phyloP scores from a whole-genome alignment of 2,113 vertebrate species.

The Porphyrio hochstetteri region DNA sequence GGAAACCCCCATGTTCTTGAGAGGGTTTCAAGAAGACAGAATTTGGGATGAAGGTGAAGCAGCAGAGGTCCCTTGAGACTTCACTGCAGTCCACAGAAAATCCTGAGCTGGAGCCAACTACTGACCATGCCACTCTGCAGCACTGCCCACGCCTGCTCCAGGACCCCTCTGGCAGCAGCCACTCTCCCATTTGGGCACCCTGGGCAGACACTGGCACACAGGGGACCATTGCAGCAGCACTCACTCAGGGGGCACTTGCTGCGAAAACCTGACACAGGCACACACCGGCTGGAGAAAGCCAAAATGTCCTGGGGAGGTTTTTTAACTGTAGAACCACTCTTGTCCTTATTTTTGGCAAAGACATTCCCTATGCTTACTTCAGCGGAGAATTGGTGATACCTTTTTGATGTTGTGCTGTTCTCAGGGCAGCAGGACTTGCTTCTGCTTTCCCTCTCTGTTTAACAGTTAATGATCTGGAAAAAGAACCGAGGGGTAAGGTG shows the following conservation, averaged over 20 bases:
- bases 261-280: background rate
- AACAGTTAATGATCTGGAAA: slow-evolving; percentile 68
- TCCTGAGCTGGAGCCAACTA: background rate
- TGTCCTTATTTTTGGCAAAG: background rate
- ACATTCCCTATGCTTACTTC: accelerated
- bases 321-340: background rate
- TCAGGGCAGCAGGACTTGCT: background rate
- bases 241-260: background rate
- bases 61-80: background rate
- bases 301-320: background rate
- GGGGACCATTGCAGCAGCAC: accelerated
- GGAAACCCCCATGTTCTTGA: background rate
- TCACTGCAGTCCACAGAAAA: background rate
- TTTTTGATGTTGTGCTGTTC: background rate
- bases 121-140: accelerated
- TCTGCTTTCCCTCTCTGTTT: slow-evolving; percentile 45
- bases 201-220: accelerated
- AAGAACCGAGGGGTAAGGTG: slow-evolving; percentile 34
- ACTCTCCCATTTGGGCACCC: accelerated
- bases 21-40: background rate
- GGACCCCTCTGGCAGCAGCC: background rate
- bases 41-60: background rate
- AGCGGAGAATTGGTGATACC: background rate
- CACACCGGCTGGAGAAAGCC: background rate
- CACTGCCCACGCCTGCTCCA: accelerated